Evolutionary conservation across 1,140 invertebrate species (phyloP).

Genomic region (Drosophila tsacasi): DNA sequence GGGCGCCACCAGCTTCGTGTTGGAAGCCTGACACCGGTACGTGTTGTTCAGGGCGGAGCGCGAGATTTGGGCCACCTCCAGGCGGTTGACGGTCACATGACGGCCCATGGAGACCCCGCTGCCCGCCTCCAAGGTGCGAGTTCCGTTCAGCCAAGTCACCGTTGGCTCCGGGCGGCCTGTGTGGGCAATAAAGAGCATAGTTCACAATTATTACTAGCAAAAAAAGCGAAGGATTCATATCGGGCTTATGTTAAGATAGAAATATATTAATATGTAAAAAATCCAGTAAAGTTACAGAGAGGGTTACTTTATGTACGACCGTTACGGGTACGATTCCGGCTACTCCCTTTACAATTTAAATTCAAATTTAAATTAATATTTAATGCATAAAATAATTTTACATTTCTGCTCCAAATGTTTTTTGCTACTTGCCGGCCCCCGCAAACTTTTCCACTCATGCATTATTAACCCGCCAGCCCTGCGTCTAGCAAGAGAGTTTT

Average conservation of each 20-base stretch:
- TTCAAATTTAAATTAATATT: constrained; percentile 59
- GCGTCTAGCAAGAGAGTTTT: constrained; percentile 39
- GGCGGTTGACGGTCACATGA: constrained; percentile 91
- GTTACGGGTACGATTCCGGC: background rate
- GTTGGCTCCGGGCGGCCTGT: constrained; percentile 92
- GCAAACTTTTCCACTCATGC: constrained; percentile 62
- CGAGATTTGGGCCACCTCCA: constrained; percentile 90
- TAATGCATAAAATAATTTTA: constrained; percentile 66
- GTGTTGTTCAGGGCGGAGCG: constrained; percentile 92
- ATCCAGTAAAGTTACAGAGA: too few relatives aligned
- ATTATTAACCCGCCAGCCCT: constrained; percentile 60
- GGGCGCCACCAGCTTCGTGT: constrained; percentile 93
- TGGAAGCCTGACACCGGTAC: constrained; percentile 93
- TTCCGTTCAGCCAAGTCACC: constrained; percentile 92
- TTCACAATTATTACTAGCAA: background rate
- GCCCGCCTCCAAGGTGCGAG: constrained; percentile 86
- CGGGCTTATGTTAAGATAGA: too few relatives aligned
- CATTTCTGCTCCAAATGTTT: constrained; percentile 52
- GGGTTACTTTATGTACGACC: too few relatives aligned
- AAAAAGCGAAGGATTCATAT: background rate
- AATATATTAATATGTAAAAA: background rate
- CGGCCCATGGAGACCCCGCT: constrained; percentile 88
- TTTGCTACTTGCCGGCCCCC: constrained; percentile 11
- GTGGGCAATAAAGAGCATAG: constrained; percentile 28
- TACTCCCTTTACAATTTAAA: constrained; percentile 3